Base-by-base conservation (phyloP, 2,113 vertebrate species). In the Dinomys branickii region DNA sequence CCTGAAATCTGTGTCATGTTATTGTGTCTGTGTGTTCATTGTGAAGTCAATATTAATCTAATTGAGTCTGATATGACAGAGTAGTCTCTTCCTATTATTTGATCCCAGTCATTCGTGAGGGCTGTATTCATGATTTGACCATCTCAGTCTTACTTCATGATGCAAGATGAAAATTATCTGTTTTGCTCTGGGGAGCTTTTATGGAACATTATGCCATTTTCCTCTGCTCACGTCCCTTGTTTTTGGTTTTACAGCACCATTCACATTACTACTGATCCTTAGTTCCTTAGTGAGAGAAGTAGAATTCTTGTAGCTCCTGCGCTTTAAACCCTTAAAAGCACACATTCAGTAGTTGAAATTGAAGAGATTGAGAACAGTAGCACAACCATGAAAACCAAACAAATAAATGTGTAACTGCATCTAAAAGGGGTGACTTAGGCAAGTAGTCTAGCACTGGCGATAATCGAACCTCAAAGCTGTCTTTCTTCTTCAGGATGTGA, bases 351-450 rank as follows among this genome's bases (percentile, higher is more conserved):
- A 94, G 67, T 85, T 96, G 58, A 95, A 94, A 84, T 80, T 65
- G 73, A 80, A 65, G 94, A 54, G 47, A 83, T 96, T 95, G 50
- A 83, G 71, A 96, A 95, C 92, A n/a, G 54, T 35, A 92, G 13
- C 59, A 88, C 52, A 85, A 61, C 35, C 56, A 56, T 54, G 88
- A 97, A 96, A 95, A 81, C 10, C 73, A 89, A 77, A 82, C 38
- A 83, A 84, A 52, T 89, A 95, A 77, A 82, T 94, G 52, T 17
- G 1, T 90, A 61, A 86, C 54, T 78, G 35, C 13, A 90, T 35
- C 33, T 94, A 89, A 91, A 96, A 75, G 71, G 83, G 59, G 95
- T 91, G 75, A 67, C 20, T 35, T 75, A 54, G 10, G 8, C 58
- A 56, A 50, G 11, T 7, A 73, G 26, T 83, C 47, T 20, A 44